A percentile compares a stretch with the other conserved stretches of the same genome.
phyloP scores from a whole-genome alignment of 2,888 invertebrate species.

The Vanessa cardui region DNA sequence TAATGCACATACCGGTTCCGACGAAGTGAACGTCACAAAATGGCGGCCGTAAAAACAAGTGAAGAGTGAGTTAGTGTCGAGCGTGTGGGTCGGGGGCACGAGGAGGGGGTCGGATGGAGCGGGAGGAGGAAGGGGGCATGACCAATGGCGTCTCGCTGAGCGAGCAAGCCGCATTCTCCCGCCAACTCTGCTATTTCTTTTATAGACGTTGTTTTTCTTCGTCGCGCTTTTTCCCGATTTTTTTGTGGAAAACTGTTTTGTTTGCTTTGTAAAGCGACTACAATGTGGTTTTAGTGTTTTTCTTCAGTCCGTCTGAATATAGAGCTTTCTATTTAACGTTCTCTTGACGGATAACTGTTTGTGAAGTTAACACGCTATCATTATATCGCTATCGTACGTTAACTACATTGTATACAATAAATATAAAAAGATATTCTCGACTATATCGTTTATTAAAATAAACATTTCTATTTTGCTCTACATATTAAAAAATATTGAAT shows the following conservation, averaged over 20 bases:
- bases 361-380: slow-evolving; percentile 34
- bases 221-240: slow-evolving; percentile 78
- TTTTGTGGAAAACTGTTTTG: slow-evolving; percentile 74
- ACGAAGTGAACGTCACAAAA: slow-evolving; percentile 79
- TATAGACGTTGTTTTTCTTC: slow-evolving; percentile 80
- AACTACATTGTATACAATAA: slow-evolving; percentile 34
- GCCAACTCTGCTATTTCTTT: slow-evolving; percentile 82
- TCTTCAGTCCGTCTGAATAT: slow-evolving; percentile 52
- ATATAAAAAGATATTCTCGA: no score
- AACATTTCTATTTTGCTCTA: no score
- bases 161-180: slow-evolving; percentile 70
- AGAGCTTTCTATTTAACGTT: slow-evolving; percentile 42
- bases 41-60: slow-evolving; percentile 83
- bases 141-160: slow-evolving; percentile 76
- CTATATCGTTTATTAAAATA: no score
- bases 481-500: background rate
- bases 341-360: slow-evolving; percentile 37
- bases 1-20: slow-evolving; percentile 40
- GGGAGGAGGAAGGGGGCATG: slow-evolving; percentile 50
- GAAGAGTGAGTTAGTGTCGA: slow-evolving; percentile 81
- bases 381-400: slow-evolving; percentile 18
- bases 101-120: slow-evolving; percentile 44
- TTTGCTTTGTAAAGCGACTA: slow-evolving; percentile 75
- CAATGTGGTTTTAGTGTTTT: slow-evolving; percentile 75
- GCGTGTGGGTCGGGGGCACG: slow-evolving; percentile 47